Evolutionary conservation across 2,113 vertebrate species (phyloP), one percentile per base, ranked within the genome.

Genomic region (Megaceryle maxima): DNA sequence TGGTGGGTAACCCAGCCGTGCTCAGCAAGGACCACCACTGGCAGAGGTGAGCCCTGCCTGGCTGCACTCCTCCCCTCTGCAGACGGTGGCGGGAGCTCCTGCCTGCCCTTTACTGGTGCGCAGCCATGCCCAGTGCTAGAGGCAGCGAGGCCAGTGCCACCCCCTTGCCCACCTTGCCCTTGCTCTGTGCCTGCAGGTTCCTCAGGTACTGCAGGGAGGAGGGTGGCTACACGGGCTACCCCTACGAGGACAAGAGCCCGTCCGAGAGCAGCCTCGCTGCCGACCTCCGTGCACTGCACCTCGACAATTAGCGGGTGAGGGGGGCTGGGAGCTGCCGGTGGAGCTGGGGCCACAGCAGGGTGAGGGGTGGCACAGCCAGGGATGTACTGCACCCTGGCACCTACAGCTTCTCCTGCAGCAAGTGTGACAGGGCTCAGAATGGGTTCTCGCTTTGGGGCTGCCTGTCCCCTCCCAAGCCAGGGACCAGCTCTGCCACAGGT

Each of bases 1-100:
- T 99, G 81, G 98, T 99, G 94, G 99, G 99, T 50, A 99, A 99
- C 96, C 98, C 99, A 0, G 56, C 88, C 1, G 98, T 99, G 90
- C 98, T 99, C 90, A 91, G 92, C 67, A 96, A 97, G 11, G 99
- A 99, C 64, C 39, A 41, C 0, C 96, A 97, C 92, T 99, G 99
- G 99, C 92, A 86, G 55, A 94, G 86, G 99, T 99, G 97, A 89
- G 98, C 22, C 62, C 8, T 2, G 26, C 17, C 55, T 18, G 16
- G 55, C 55, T 57, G 55, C 55, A 11, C 57, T 35, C 20, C 7
- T 7, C n/a, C 20, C 21, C 57, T 24, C n/a, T 13, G 19, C 57
- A 60, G 33, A 60, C 17, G 12, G 22, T 60, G 57, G 20, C 55
- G 19, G 55, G 55, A 57, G 55, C 55, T 33, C 55, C 55, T 31